A percentile compares a stretch with the other conserved stretches of the same genome.
Conservation (phyloP, 2,797 vertebrate genomes). For the Thamnophis elegans region DNA sequence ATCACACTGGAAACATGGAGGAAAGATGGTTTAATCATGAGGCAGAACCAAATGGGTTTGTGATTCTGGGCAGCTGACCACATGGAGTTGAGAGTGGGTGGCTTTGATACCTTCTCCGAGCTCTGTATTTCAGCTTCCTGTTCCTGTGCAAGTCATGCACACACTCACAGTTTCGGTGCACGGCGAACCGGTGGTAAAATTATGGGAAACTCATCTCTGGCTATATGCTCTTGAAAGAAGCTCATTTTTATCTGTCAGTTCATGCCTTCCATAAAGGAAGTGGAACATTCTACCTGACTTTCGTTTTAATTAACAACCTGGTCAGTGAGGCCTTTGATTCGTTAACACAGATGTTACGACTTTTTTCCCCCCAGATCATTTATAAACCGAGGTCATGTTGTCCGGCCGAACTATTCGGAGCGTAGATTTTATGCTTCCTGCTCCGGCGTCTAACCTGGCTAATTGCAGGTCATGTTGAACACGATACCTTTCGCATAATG, state of each 20-base stretch:
- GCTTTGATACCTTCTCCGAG: too few relatives aligned
- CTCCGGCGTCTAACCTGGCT: background rate
- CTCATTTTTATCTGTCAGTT: conserved; percentile 51
- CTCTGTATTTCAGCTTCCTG: too few relatives aligned
- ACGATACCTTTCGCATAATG: background rate
- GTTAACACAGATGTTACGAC: background rate
- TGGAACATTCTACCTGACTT: conserved; percentile 30
- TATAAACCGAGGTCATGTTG: conserved; percentile 19
- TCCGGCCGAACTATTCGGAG: background rate
- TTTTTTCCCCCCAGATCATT: background rate
- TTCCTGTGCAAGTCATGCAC: too few relatives aligned
- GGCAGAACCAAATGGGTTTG: too few relatives aligned
- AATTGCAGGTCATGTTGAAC: background rate
- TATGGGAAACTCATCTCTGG: too few relatives aligned
- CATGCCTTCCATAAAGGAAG: background rate
- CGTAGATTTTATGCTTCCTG: background rate
- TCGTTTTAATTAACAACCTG: conserved; percentile 46
- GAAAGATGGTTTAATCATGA: too few relatives aligned
- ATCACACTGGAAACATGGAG: too few relatives aligned
- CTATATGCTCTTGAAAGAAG: conserved; percentile 24
- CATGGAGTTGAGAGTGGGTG: too few relatives aligned
- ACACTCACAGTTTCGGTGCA: too few relatives aligned
- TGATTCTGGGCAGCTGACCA: too few relatives aligned
- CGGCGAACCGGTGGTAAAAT: too few relatives aligned
- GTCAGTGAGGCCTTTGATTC: conserved; percentile 5